These are phyloP conservation scores for Autographa pulchrina DNA, from an alignment of 2,888 invertebrate species.

Conservation along the genomic window DNA sequence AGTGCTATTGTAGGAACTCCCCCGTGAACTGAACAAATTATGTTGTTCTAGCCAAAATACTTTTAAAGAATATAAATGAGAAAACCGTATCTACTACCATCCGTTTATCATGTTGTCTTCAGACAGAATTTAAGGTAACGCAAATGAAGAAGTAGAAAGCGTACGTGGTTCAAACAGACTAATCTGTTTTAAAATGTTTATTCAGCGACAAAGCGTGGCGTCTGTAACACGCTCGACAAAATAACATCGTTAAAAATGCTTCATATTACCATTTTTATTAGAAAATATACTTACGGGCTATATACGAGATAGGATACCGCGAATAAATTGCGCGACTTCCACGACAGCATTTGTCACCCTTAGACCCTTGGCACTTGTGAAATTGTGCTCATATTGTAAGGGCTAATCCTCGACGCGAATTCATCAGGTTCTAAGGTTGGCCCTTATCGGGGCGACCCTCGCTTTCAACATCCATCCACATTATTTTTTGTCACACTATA, in stretches of 20 bases:
- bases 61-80: constrained; percentile 54
- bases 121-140: constrained; percentile 47
- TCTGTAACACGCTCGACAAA: constrained; percentile 58
- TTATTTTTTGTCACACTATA: constrained; percentile 75
- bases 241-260: constrained; percentile 76
- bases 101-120: constrained; percentile 58
- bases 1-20: constrained; percentile 32
- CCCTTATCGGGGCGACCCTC: constrained; percentile 79
- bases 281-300: constrained; percentile 77
- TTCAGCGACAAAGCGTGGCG: constrained; percentile 42
- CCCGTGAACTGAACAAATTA: constrained; percentile 48
- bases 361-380: constrained; percentile 81
- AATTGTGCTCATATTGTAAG: constrained; percentile 88
- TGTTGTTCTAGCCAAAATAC: constrained; percentile 48
- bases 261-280: constrained; percentile 85
- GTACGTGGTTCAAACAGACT: constrained; percentile 43
- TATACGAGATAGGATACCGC: constrained; percentile 65
- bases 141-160: constrained; percentile 45
- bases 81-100: constrained; percentile 42
- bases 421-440: constrained; percentile 81
- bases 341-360: constrained; percentile 80
- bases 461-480: constrained; percentile 72
- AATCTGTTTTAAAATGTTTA: constrained; percentile 63
- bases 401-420: constrained; percentile 85
- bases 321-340: constrained; percentile 79